phyloP scores from a whole-genome alignment of 92 coral and sea anemone genomes.

The Epizoanthus illoricatus region DNA sequence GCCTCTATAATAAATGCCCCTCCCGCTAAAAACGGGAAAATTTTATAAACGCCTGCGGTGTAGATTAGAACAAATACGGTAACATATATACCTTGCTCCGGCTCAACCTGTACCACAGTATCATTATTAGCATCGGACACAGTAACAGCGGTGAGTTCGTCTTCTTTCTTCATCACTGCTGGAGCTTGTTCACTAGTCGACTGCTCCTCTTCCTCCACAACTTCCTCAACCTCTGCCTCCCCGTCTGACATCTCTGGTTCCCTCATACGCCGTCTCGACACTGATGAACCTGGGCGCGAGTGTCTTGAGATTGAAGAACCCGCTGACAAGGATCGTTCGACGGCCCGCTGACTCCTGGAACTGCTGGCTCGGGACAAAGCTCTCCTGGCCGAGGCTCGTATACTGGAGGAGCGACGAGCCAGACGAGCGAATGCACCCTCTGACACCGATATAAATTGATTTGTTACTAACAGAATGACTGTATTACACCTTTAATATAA shows the following conservation, averaged over 20 bases:
- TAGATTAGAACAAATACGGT: neutral
- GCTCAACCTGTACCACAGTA: neutral
- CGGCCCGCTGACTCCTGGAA: constrained; percentile 76
- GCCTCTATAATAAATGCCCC: too few species aligned
- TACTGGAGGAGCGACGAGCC: constrained; percentile 72
- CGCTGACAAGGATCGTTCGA: constrained; percentile 83
- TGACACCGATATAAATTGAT: neutral
- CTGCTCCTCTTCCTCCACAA: constrained; percentile 13
- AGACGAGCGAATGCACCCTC: constrained; percentile 78
- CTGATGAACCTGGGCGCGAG: constrained; percentile 69
- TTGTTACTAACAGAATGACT: neutral
- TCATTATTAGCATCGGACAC: neutral
- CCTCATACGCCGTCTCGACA: constrained; percentile 41
- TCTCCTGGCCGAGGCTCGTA: constrained; percentile 76
- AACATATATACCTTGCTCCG: neutral
- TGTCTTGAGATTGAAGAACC: constrained; percentile 59
- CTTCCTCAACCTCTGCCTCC: constrained; percentile 32
- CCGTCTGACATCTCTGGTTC: constrained; percentile 40
- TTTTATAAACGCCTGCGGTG: neutral
- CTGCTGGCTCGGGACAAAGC: constrained; percentile 75
- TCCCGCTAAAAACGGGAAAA: neutral
- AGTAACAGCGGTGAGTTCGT: neutral
- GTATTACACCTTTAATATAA: neutral
- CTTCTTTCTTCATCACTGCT: constrained; percentile 10
- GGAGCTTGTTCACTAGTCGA: constrained; percentile 16